Base-by-base conservation (phyloP, 2,888 invertebrate species). In the Siphonodentalium dalli region DNA sequence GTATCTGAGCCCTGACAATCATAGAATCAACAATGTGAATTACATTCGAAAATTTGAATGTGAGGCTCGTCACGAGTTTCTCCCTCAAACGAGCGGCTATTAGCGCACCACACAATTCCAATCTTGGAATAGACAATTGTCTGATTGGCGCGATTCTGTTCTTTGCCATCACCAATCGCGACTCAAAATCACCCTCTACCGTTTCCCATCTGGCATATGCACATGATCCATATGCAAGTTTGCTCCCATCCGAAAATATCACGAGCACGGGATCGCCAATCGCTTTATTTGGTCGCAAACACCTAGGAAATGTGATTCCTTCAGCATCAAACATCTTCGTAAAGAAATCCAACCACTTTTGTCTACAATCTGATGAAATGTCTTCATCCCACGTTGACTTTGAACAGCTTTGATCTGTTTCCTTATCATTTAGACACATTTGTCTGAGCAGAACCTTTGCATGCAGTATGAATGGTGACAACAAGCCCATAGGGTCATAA, bases 1-100 rank as follows among this genome's bases (percentile, higher is more conserved):
- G 49, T 18, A 49, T 34, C 24, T 49, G 41, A 7, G 49, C 40
- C 20, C 34, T 39, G 6, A 48, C 41, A 11, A 49, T 49, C 18
- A 21, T 41, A 7, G 40, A 41, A n/a, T 49, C 49, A 11, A 41
- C 41, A 24, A 49, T 24, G n/a, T 49, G 35, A 13, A 41, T 18
- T 34, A 41, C 24, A 29, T 26, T 33, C 3, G 13, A 21, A 18
- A 49, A 49, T 18, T 24, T 11, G 13, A 41, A 41, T 24, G 18
- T 18, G 26, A 49, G 24, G 5, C 35, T 21, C 20, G 15, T 48
- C 4, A 31, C 38, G 4, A 31, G 3, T 9, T 31, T 39, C 24
- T 39, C 28, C 23, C 40, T 21, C 11, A 49, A 27, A 11, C 49
- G n/a, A 11, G 49, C 8, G 11, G n/a, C 18, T 0, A 41, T 13